phyloP scores from a whole-genome alignment of 2,113 vertebrate species.

The Tragelaphus imberbis region DNA sequence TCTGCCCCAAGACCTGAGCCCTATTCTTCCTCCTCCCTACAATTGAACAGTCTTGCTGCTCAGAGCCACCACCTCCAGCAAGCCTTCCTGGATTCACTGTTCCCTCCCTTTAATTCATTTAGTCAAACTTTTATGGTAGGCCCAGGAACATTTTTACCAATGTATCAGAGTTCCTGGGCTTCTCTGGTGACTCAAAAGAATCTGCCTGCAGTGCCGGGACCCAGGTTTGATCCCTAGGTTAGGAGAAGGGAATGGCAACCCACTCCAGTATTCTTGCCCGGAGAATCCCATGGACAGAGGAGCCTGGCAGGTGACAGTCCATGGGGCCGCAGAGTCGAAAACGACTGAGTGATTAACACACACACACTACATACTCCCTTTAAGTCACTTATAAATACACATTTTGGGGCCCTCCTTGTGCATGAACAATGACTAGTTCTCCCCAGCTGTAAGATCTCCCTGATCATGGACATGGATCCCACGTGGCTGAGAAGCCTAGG shows the following conservation, averaged over 20 bases:
- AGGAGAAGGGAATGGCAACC: background rate
- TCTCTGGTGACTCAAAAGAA: background rate
- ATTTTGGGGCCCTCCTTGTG: background rate
- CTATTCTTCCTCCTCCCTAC: background rate
- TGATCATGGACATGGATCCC: background rate
- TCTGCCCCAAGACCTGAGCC: background rate
- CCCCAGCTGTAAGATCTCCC: background rate
- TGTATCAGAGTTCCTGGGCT: background rate
- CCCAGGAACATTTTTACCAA: background rate
- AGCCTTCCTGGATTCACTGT: background rate
- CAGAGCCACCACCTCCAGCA: background rate
- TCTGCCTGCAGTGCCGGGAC: background rate
- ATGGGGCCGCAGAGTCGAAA: background rate
- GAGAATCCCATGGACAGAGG: background rate
- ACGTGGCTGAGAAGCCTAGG: background rate
- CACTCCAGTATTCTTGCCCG: background rate
- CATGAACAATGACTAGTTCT: background rate
- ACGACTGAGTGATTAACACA: background rate
- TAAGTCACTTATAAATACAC: background rate
- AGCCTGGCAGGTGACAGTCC: background rate
- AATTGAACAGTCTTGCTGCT: background rate
- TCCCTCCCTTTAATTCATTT: background rate
- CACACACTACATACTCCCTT: background rate
- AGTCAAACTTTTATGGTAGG: background rate
- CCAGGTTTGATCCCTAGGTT: background rate